Conservation (phyloP, 2,888 invertebrate genomes). For the Aporophyla lueneburgensis region DNA sequence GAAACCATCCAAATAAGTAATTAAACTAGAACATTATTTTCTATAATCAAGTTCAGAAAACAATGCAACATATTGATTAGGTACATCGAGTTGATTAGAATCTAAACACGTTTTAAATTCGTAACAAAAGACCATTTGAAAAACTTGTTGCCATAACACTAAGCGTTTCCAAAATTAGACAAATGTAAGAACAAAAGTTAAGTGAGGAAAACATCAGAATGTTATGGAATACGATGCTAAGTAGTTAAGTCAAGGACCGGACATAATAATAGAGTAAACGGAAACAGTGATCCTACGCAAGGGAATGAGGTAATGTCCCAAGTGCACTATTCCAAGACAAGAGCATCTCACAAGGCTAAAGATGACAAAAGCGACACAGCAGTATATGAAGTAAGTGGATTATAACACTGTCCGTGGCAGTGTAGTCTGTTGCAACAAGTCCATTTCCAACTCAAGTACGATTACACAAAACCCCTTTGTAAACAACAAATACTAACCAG, state of each 20-base stretch:
- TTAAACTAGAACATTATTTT: conserved; percentile 14
- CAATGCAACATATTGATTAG: conserved; percentile 5
- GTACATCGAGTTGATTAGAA: conserved; percentile 1
- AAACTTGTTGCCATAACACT: too few relatives aligned
- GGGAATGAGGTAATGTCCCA: background rate
- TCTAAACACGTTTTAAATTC: background rate
- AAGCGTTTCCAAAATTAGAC: background rate
- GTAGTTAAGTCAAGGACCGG: background rate
- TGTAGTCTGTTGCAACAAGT: background rate
- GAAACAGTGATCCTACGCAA: background rate
- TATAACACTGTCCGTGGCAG: too few relatives aligned
- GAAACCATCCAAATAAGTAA: conserved; percentile 10
- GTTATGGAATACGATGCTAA: background rate
- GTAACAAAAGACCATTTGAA: conserved; percentile 1
- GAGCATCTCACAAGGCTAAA: background rate
- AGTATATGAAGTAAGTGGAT: background rate
- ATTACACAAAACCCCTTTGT: background rate
- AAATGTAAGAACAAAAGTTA: background rate
- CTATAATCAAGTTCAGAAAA: conserved; percentile 1
- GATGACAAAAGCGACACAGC: background rate
- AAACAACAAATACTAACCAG: background rate
- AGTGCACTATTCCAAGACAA: background rate
- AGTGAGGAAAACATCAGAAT: background rate
- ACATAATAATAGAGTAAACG: background rate
- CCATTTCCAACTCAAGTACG: background rate